These are phyloP conservation scores for Chloroceryle aenea DNA, from an alignment of 2,113 vertebrate genomes.

Conservation along the genomic window DNA sequence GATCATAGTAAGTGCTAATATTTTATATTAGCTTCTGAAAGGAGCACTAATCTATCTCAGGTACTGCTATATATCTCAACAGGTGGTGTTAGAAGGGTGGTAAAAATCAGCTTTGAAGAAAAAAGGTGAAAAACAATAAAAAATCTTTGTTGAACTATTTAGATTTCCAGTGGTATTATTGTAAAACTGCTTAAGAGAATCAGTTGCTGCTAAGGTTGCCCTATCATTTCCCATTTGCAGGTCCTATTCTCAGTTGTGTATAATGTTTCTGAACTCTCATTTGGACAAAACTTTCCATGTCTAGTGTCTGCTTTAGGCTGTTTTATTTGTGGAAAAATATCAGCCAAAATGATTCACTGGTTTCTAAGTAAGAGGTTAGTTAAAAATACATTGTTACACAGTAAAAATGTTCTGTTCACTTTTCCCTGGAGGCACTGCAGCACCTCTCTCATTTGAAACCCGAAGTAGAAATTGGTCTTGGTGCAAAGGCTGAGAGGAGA, in stretches of 20 bases:
- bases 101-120: background rate
- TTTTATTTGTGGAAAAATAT: constrained; percentile 38
- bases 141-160: background rate
- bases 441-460: background rate
- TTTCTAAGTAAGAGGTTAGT: constrained; percentile 22
- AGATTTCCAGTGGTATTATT: background rate
- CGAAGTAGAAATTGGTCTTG: background rate
- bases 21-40: background rate
- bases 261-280: background rate
- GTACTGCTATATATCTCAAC: background rate
- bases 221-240: background rate
- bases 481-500: fast-evolving
- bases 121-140: background rate
- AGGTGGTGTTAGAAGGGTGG: background rate
- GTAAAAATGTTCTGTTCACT: background rate
- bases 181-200: background rate
- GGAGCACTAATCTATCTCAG: background rate
- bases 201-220: background rate
- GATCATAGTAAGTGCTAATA: background rate
- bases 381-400: constrained; percentile 56
- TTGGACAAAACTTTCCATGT: constrained; percentile 11
- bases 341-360: constrained; percentile 35
- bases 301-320: constrained; percentile 3
- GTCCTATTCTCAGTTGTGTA: background rate
- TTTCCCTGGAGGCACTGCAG: background rate